Evolutionary conservation across 1,140 invertebrate species (phyloP).

Genomic region (Pogonognathellus flavescens): DNA sequence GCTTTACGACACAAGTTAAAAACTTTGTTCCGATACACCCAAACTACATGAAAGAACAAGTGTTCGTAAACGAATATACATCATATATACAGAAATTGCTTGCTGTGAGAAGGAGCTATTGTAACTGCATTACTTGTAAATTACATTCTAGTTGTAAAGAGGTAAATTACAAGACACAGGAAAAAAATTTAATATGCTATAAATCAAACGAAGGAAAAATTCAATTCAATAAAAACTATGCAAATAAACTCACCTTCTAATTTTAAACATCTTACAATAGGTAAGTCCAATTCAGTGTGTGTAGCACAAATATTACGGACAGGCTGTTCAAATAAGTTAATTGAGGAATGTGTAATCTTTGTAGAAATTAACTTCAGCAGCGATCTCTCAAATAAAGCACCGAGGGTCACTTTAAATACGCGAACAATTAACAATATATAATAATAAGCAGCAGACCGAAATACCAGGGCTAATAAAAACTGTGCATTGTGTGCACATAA

Average conservation of each 20-base stretch:
- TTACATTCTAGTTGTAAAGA: no score
- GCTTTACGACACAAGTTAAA: no score
- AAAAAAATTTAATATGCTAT: no score
- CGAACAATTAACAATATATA: not conserved
- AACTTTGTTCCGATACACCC: no score
- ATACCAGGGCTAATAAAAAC: not conserved
- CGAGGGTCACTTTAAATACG: not conserved
- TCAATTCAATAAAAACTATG: not conserved
- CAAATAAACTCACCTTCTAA: slow-evolving; percentile 9
- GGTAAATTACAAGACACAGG: no score
- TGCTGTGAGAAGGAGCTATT: no score
- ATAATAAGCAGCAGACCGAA: not conserved
- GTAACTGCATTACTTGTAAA: no score
- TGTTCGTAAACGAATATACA: no score
- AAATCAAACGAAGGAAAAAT: not conserved
- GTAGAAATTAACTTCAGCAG: not conserved
- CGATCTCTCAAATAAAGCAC: not conserved
- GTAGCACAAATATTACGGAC: not conserved
- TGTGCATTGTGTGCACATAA: not conserved
- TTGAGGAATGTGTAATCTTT: not conserved
- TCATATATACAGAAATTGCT: no score
- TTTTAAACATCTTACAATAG: not conserved
- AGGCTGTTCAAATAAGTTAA: not conserved
- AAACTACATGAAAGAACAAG: no score
- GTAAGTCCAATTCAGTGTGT: no score